A percentile compares a stretch with the other conserved stretches of the same genome.
Conservation (phyloP, 2,113 vertebrate species). For the Apteryx owenii region DNA sequence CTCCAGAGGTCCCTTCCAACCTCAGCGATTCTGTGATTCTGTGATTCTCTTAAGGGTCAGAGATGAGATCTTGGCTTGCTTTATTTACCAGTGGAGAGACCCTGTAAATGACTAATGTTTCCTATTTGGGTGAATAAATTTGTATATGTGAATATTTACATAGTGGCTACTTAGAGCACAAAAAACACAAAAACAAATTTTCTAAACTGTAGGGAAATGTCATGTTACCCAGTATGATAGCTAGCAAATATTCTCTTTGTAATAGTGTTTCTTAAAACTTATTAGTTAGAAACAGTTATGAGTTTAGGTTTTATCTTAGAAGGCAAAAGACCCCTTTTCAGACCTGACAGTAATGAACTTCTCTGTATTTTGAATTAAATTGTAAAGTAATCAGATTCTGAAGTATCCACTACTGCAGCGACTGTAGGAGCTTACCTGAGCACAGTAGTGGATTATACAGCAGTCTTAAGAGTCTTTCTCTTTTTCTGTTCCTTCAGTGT, state of each 20-base stretch:
- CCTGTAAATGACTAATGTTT: too few species aligned
- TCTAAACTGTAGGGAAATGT: background rate
- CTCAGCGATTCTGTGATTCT: too few species aligned
- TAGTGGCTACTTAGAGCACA: too few species aligned
- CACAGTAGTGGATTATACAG: background rate
- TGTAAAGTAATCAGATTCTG: background rate
- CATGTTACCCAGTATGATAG: too few species aligned
- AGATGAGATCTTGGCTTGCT: too few species aligned
- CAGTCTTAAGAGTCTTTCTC: background rate
- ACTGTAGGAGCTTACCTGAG: background rate
- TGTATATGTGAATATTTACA: too few species aligned
- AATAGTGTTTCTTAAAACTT: background rate
- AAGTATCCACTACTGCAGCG: background rate
- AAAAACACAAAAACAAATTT: too few species aligned
- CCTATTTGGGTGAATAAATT: too few species aligned
- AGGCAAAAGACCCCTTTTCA: background rate
- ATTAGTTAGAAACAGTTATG: background rate
- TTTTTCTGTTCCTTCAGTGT: too few species aligned
- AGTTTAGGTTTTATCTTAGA: background rate
- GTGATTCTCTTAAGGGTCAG: too few species aligned
- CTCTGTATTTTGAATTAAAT: background rate
- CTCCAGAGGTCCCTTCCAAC: too few species aligned
- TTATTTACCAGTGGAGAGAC: too few species aligned
- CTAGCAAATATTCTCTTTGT: background rate
- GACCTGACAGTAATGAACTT: background rate